Evolutionary conservation across 2,113 vertebrate species (phyloP).

Genomic region (Neotoma lepida): DNA sequence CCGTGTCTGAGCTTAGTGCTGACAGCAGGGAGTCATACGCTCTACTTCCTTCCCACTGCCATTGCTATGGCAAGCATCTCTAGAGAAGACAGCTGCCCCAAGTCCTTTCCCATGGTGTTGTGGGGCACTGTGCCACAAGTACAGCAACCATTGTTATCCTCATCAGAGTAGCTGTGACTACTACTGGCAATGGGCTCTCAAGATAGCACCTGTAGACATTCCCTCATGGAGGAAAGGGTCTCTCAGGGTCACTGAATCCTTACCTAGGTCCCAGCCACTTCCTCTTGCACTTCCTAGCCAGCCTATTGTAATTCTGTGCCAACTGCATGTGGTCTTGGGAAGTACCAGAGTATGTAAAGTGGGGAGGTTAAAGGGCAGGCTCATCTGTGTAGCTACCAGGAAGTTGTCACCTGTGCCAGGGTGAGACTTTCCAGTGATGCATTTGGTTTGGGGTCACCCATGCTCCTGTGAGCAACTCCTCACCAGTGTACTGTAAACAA

Average conservation of each 20-base stretch:
- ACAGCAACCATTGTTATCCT: rapidly evolving
- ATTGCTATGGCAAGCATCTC: background rate
- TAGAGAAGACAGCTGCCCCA: background rate
- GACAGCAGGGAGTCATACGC: too few species aligned
- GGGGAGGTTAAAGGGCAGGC: background rate
- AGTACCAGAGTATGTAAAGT: too few species aligned
- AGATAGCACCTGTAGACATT: background rate
- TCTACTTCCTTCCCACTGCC: rapidly evolving
- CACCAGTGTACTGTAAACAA: background rate
- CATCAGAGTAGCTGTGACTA: background rate
- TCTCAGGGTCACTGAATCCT: too few species aligned
- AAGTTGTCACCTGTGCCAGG: background rate
- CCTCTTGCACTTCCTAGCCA: background rate
- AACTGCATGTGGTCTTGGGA: background rate
- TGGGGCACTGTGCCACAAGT: background rate
- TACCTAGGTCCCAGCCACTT: background rate
- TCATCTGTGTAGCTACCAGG: background rate
- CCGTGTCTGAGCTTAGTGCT: background rate
- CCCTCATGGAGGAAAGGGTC: background rate
- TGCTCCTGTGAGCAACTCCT: background rate
- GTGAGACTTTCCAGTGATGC: background rate
- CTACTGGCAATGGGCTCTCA: background rate
- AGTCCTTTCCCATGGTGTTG: background rate
- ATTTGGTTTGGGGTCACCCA: background rate
- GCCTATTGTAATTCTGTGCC: background rate